A percentile compares a stretch with the other conserved stretches of the same genome.
Conservation (phyloP, 2,888 invertebrate genomes). For the Noctuana brunneofusca region DNA sequence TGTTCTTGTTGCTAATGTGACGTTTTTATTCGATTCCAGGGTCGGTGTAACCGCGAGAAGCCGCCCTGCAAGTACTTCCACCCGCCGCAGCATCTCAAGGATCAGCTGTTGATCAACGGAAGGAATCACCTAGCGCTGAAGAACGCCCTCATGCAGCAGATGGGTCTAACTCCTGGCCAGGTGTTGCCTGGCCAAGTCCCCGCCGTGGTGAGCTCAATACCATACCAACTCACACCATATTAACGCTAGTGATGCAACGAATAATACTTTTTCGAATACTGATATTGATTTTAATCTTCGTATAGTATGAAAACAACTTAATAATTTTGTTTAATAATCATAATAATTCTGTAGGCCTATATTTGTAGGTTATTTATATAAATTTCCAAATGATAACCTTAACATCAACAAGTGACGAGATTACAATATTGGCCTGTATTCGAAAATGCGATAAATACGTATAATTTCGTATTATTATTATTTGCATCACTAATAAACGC, state of each 20-base stretch:
- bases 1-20: slow-evolving; percentile 8
- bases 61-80: slow-evolving; percentile 99
- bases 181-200: slow-evolving; percentile 96
- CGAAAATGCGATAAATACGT: not conserved
- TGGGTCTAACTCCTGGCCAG: slow-evolving; percentile 96
- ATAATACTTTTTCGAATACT: not conserved
- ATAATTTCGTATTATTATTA: not conserved
- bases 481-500: slow-evolving; percentile 43
- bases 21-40: slow-evolving; percentile 85
- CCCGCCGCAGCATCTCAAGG: slow-evolving; percentile 99
- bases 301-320: too few species aligned
- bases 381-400: too few species aligned
- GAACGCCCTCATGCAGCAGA: slow-evolving; percentile 98
- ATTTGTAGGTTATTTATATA: too few species aligned
- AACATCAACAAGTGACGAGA: too few species aligned
- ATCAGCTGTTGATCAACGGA: slow-evolving; percentile 99
- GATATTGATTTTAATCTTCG: too few species aligned
- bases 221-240: slow-evolving; percentile 29
- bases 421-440: not conserved
- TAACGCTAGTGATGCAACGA: not conserved
- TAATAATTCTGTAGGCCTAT: too few species aligned
- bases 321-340: too few species aligned
- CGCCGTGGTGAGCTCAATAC: slow-evolving; percentile 89
- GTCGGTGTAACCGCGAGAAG: slow-evolving; percentile 99
- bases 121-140: slow-evolving; percentile 99